These are phyloP conservation scores for Poeciliopsis turneri DNA, from an alignment of 2,797 vertebrate species.

Conservation along the genomic window DNA sequence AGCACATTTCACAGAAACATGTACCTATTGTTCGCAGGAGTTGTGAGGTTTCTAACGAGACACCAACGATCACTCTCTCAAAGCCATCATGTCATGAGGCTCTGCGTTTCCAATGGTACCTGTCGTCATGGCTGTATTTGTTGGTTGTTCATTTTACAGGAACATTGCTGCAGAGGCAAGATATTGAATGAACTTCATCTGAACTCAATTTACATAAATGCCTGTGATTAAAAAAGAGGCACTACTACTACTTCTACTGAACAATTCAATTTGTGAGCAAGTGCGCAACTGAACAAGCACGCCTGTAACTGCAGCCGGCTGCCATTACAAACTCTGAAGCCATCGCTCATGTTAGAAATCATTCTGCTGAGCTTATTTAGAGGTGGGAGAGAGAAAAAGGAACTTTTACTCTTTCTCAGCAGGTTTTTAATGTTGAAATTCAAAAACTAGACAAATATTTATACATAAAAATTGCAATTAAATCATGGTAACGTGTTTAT, in stretches of 20 bases:
- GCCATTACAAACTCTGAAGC: neutral
- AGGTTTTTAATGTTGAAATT: neutral
- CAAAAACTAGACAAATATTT: neutral
- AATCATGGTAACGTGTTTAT: neutral
- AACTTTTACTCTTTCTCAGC: neutral
- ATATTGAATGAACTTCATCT: constrained; percentile 52
- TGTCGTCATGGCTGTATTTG: constrained; percentile 14
- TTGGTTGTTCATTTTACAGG: constrained; percentile 8
- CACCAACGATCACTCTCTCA: neutral
- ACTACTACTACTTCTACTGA: constrained; percentile 6
- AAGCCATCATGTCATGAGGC: neutral
- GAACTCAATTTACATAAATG: constrained; percentile 49
- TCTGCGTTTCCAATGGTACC: constrained; percentile 1
- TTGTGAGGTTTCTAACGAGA: constrained; percentile 1
- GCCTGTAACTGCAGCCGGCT: neutral
- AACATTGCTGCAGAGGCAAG: constrained; percentile 25
- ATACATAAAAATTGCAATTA: neutral
- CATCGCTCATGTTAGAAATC: neutral
- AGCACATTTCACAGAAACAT: neutral
- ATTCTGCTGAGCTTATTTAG: neutral
- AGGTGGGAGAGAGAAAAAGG: neutral
- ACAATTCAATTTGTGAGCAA: constrained; percentile 42
- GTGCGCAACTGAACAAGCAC: constrained; percentile 2
- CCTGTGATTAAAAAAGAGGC: constrained; percentile 34
- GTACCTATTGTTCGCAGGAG: neutral